phyloP scores from a whole-genome alignment of 2,888 invertebrate genomes.

The Cerastoderma edule region DNA sequence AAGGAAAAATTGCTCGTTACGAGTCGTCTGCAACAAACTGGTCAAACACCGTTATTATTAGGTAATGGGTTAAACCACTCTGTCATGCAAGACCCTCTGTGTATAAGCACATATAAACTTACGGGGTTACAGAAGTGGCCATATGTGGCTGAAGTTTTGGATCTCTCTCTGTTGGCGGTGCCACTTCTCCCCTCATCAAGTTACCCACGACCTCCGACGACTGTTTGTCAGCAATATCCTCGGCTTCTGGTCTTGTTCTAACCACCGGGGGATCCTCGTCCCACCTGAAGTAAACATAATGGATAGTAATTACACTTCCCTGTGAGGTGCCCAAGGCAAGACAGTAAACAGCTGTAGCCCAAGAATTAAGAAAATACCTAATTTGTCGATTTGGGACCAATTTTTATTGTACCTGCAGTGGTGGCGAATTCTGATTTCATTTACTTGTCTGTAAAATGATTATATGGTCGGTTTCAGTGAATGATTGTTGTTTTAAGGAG shows the following conservation, averaged over 20 bases:
- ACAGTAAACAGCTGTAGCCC: neutral
- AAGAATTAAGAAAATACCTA: too few relatives aligned
- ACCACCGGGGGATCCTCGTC: constrained; percentile 76
- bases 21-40: too few relatives aligned
- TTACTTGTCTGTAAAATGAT: neutral
- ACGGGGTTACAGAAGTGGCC: constrained; percentile 69
- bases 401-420: too few relatives aligned
- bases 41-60: too few relatives aligned
- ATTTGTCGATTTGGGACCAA: too few relatives aligned
- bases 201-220: constrained; percentile 67
- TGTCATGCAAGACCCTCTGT: too few relatives aligned
- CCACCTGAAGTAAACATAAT: constrained; percentile 64
- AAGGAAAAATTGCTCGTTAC: too few relatives aligned
- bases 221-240: constrained; percentile 71
- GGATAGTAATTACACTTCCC: too few relatives aligned
- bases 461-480: neutral
- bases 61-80: too few relatives aligned
- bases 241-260: constrained; percentile 76
- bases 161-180: constrained; percentile 60
- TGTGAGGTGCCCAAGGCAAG: neutral
- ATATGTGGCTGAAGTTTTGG: constrained; percentile 65
- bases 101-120: constrained; percentile 53
- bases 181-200: constrained; percentile 64
- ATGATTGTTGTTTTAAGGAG: too few relatives aligned
- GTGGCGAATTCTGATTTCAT: neutral